phyloP scores from a whole-genome alignment of 2,113 vertebrate genomes.

The Macquaria australasica region DNA sequence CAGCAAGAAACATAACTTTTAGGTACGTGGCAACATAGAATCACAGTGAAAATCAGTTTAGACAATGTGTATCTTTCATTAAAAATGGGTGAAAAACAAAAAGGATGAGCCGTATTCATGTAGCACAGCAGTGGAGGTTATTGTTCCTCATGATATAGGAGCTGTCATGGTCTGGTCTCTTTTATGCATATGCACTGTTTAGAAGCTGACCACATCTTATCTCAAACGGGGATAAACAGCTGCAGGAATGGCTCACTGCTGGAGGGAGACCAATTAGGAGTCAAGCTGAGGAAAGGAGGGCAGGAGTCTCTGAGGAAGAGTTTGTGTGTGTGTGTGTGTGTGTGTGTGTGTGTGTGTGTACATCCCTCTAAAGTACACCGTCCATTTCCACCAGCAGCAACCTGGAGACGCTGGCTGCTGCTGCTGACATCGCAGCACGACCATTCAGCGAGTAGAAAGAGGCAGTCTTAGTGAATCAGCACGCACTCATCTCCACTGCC shows the following conservation, averaged over 20 bases:
- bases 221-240: conserved; percentile 59
- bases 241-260: conserved; percentile 32
- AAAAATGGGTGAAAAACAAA: conserved; percentile 1
- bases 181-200: conserved; percentile 40
- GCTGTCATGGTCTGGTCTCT: conserved; percentile 28
- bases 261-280: conserved; percentile 64
- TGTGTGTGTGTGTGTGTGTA: background rate
- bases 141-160: conserved; percentile 23
- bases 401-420: conserved; percentile 47
- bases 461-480: conserved; percentile 66
- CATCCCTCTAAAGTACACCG: background rate
- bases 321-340: background rate
- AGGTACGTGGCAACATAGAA: background rate
- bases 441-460: conserved; percentile 53
- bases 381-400: conserved; percentile 44
- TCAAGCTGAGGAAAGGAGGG: conserved; percentile 45
- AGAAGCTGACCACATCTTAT: conserved; percentile 58
- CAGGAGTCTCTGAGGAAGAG: conserved; percentile 26
- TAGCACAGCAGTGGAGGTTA: conserved; percentile 10
- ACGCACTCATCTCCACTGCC: conserved; percentile 50
- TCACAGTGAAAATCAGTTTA: background rate
- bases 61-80: background rate
- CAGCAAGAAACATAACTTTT: background rate
- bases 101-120: background rate
- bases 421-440: conserved; percentile 54